Base-by-base conservation (phyloP, 2,113 vertebrate genomes). In the Arizona elegans region DNA sequence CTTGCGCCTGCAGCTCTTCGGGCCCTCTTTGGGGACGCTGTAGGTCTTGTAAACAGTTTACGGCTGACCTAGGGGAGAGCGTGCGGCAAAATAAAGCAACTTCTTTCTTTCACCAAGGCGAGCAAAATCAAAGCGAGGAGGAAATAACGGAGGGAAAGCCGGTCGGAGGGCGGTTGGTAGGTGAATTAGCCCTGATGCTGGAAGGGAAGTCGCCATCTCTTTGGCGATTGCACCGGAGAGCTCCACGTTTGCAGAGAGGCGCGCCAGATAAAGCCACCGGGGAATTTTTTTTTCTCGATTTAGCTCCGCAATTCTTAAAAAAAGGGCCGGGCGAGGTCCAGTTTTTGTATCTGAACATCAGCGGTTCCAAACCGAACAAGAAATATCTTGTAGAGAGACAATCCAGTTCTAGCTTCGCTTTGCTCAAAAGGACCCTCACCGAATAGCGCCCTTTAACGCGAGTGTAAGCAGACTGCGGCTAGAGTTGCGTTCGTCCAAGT, bases 31-130 rank as follows among this genome's bases (percentile, higher is more conserved):
- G 58, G 91, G 91, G 90, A 86, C 89, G 75, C 47, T 6, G 1
- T 50, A 81, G 87, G 75, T 95, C 96, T 95, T 95, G 94, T 95
- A 95, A 95, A 96, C 94, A 95, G 86, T 90, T 94, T 95, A 59
- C 91, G 88, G 62, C 95, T 54, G 94, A 91, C 96, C 93, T 93
- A 91, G 94, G 0, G 29, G 93, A 96, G 95, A 95, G 93, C 6
- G 93, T 10, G 94, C 93, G 93, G 88, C 59, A 55, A 52, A 90
- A 70, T 11, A 26, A 59, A 59, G 21, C 33, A 38, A 17, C 0
- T 10, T 0, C 0, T 1, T 0, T 19, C 33, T 88, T 58, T 89
- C 8, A 15, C 24, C 11, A 54, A 88, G 52, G 29, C 15, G 2
- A 8, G 26, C 5, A 54, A 59, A 87, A 15, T 9, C 50, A n/a